Percentiles rank a stretch among this genome's conserved stretches.
These are phyloP conservation scores for Hemichromis elongatus DNA, from an alignment of 2,113 vertebrate species.

Conservation along the genomic window DNA sequence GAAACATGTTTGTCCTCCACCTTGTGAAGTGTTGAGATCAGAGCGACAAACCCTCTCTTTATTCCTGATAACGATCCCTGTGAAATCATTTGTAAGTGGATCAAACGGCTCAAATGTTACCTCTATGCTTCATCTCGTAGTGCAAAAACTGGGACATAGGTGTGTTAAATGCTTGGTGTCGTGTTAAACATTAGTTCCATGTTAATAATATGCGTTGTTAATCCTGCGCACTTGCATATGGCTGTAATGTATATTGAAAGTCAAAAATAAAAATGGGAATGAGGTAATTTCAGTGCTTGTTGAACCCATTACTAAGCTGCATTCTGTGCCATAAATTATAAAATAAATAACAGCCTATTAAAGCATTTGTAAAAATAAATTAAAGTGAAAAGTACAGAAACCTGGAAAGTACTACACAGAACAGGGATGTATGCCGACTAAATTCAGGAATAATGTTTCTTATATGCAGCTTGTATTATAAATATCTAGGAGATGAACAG, in stretches of 20 bases:
- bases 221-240: not conserved
- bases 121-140: not conserved
- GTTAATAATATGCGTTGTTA: not conserved
- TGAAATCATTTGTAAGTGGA: conserved; percentile 7
- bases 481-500: conserved; percentile 9
- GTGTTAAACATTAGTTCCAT: not conserved
- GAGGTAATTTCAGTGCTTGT: not conserved
- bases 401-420: not conserved
- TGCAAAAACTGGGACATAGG: not conserved
- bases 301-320: not conserved
- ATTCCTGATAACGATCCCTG: conserved; percentile 15
- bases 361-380: not conserved
- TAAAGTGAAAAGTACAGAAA: not conserved
- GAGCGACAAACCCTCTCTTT: conserved; percentile 27
- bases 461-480: not conserved
- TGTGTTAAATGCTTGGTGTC: not conserved
- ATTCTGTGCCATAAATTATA: not conserved
- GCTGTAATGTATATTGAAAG: not conserved
- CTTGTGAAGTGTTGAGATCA: conserved; percentile 48
- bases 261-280: not conserved
- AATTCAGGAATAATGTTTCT: not conserved
- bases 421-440: not conserved
- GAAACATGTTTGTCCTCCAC: conserved; percentile 18
- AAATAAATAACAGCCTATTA: not conserved
- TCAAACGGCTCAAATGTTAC: not conserved